Percentiles rank a stretch among this genome's conserved stretches.
Evolutionary conservation across 2,888 invertebrate genomes (phyloP).

Genomic region (Creontiades dilutus): DNA sequence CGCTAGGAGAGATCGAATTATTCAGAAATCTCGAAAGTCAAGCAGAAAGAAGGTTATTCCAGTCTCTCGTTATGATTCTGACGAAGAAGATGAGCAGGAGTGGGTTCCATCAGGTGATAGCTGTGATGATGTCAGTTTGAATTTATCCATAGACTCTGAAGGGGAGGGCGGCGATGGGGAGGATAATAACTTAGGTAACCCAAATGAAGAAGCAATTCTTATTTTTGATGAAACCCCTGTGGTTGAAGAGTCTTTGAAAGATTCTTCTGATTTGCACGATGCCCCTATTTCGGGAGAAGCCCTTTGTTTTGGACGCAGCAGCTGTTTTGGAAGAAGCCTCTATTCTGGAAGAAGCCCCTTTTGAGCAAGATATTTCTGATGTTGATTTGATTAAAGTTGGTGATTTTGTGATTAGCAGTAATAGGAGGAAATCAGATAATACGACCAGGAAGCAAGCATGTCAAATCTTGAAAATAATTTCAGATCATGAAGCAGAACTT

Average conservation of each 20-base stretch:
- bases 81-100: conserved; percentile 42
- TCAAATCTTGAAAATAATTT: conserved; percentile 42
- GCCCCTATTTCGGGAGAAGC: conserved; percentile 31
- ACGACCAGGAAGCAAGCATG: conserved; percentile 23
- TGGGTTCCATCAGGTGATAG: conserved; percentile 39
- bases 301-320: conserved; percentile 12
- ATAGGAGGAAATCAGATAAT: conserved; percentile 39
- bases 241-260: conserved; percentile 32
- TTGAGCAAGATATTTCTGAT: conserved; percentile 36
- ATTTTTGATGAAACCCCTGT: conserved; percentile 36
- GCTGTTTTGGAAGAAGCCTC: not conserved
- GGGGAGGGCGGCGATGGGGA: conserved; percentile 24
- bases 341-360: not conserved
- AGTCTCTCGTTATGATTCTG: conserved; percentile 39
- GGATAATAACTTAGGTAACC: conserved; percentile 12
- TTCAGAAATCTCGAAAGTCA: conserved; percentile 41
- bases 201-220: conserved; percentile 24
- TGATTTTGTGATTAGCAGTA: conserved; percentile 29
- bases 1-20: conserved; percentile 15
- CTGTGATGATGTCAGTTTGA: conserved; percentile 39
- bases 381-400: conserved; percentile 36
- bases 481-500: conserved; percentile 5
- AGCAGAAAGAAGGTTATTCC: conserved; percentile 36
- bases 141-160: conserved; percentile 42
- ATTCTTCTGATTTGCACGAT: conserved; percentile 36